Evolutionary conservation across 2,888 invertebrate genomes (phyloP), one percentile per base, ranked within the genome.

Genomic region (Belgica antarctica): DNA sequence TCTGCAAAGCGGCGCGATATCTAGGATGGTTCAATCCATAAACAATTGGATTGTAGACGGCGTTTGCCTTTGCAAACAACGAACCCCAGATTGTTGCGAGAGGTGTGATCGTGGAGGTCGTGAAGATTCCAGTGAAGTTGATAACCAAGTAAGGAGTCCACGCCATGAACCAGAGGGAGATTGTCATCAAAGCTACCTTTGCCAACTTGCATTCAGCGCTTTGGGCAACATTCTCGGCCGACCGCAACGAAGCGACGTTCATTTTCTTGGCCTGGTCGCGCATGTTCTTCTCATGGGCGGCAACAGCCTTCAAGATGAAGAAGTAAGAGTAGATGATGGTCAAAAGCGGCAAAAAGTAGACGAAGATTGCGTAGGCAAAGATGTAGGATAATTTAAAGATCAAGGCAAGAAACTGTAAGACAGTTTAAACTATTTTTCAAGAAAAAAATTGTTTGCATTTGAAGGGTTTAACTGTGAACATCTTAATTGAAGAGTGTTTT

Each of bases 1-100:
- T 81, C 74, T 81, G 79, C 41, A 88, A 78, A 15, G 85, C 86
- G 68, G 82, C 82, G 74, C 85, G 82, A 76, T 85, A 86, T 74
- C 83, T 85, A 5, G 86, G 86, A 77, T 86, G 86, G 74, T 86
- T 85, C 73, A 85, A 80, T 46, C 83, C 85, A 74, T 86, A 86
- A 5, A 86, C 85, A 73, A 84, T 82, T 22, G 84, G 84, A 76
- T 84, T 84, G 78, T 82, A 84, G 15, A 83, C 82, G 12, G 84
- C 82, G 72, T 83, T 85, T 4, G 84, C 83, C 76, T 86, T 86
- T 72, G 86, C 86, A 74, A 86, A 85, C 46, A 86, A 81, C 22
- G 86, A 84, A 47, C 79, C 79, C 77, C 80, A 78, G 74, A 79
- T 78, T 71, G 80, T 78, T 70, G 77, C 76, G 68, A 81, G 73